Evolutionary conservation across 2,797 vertebrate genomes (phyloP).

Genomic region (Gymnoscopelus braueri): DNA sequence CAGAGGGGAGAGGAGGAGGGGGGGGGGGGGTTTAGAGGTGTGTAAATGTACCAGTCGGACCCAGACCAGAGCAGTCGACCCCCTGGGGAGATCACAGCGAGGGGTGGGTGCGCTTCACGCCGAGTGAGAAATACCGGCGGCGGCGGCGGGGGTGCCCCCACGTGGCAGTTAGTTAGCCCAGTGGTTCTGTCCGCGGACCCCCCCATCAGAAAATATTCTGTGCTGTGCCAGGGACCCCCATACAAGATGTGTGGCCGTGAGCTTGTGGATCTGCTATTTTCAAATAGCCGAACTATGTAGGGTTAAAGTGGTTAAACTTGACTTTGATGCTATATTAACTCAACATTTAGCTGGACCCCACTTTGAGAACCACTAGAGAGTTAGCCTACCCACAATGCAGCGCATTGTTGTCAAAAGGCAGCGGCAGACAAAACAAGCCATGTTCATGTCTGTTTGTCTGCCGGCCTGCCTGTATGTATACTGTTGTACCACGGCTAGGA

Average conservation of each 20-base stretch:
- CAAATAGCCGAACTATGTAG: no score
- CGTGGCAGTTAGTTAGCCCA: conserved; percentile 17
- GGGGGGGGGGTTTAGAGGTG: conserved; percentile 68
- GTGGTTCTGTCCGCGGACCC: no score
- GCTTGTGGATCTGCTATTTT: no score
- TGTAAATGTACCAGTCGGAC: conserved; percentile 58
- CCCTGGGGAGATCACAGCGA: conserved; percentile 55
- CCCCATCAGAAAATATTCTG: no score
- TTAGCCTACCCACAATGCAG: conserved; percentile 50
- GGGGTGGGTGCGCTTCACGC: conserved; percentile 36
- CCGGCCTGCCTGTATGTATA: not conserved
- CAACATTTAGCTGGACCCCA: no score
- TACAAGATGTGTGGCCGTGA: no score
- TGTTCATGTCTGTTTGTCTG: conserved; percentile 43
- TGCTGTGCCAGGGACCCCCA: no score
- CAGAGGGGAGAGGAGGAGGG: conserved; percentile 59
- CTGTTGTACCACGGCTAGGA: conserved; percentile 1
- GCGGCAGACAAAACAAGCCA: conserved; percentile 38
- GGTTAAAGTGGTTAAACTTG: no score
- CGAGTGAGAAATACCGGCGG: conserved; percentile 12
- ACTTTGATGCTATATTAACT: no score
- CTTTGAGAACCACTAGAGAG: no score
- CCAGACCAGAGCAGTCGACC: conserved; percentile 58
- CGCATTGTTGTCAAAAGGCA: conserved; percentile 6
- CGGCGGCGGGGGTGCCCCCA: not conserved